Percentiles rank a stretch among this genome's conserved stretches.
These are phyloP conservation scores for Brevimyrus niger DNA, from an alignment of 2,113 vertebrate genomes.

Conservation along the genomic window DNA sequence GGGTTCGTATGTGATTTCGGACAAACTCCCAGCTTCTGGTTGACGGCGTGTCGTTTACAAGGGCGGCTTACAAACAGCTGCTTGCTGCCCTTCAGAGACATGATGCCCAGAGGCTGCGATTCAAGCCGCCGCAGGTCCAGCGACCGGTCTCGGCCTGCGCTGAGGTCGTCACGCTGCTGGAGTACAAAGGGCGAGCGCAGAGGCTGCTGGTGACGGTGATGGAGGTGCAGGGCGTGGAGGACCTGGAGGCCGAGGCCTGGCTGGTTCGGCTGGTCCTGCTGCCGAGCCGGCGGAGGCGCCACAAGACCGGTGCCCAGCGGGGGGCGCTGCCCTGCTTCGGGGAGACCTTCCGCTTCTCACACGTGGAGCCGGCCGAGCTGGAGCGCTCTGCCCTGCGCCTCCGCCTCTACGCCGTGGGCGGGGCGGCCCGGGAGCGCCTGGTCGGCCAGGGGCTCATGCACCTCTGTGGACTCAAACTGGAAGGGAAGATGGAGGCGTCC, in stretches of 20 bases:
- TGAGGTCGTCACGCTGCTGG: slow-evolving; percentile 71
- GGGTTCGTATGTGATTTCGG: background rate
- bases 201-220: slow-evolving; percentile 73
- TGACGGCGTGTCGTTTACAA: background rate
- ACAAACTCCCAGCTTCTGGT: background rate
- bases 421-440: slow-evolving; percentile 77
- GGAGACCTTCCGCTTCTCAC: slow-evolving; percentile 77
- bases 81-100: slow-evolving; percentile 50
- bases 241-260: slow-evolving; percentile 81
- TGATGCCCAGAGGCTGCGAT: slow-evolving; percentile 29
- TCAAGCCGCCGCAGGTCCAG: slow-evolving; percentile 19
- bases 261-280: slow-evolving; percentile 84
- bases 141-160: slow-evolving; percentile 79
- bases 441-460: slow-evolving; percentile 84
- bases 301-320: slow-evolving; percentile 71
- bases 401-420: slow-evolving; percentile 81
- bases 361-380: slow-evolving; percentile 69
- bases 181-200: slow-evolving; percentile 64
- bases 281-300: slow-evolving; percentile 81
- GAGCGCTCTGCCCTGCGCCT: slow-evolving; percentile 69
- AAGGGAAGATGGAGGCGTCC: slow-evolving; percentile 57
- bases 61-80: background rate
- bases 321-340: slow-evolving; percentile 73
- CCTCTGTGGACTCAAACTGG: slow-evolving; percentile 60
- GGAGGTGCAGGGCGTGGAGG: slow-evolving; percentile 75